Evolutionary conservation across 2,113 vertebrate species (phyloP).

Genomic region (Nyctereutes procyonoides): DNA sequence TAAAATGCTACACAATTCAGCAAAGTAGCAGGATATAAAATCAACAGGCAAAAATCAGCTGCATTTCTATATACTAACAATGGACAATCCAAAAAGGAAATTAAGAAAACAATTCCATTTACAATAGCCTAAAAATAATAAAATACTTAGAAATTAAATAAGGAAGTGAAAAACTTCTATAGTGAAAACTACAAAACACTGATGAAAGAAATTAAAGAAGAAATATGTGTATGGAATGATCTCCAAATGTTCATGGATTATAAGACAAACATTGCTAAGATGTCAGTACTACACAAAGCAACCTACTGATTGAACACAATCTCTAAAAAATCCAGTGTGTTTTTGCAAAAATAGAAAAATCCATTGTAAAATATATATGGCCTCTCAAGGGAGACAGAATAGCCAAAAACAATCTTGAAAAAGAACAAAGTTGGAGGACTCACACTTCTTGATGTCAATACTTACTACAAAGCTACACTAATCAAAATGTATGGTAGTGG

Average conservation of each 20-base stretch:
- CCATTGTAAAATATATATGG: neutral
- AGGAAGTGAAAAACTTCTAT: neutral
- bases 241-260: neutral
- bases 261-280: neutral
- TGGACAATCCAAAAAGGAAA: neutral
- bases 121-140: neutral
- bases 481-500: neutral
- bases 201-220: neutral
- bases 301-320: neutral
- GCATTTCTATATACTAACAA: neutral
- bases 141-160: slow-evolving; percentile 3
- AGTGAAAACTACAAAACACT: neutral
- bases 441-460: slow-evolving; percentile 2
- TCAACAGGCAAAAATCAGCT: neutral
- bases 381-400: neutral
- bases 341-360: slow-evolving; percentile 21
- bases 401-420: neutral
- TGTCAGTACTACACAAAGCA: neutral
- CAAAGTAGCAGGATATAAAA: neutral
- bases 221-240: slow-evolving; percentile 8
- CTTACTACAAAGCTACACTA: neutral
- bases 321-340: neutral
- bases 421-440: neutral
- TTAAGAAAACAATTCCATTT: neutral
- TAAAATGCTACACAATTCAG: neutral